Evolutionary conservation across 2,888 invertebrate species (phyloP).

Genomic region (Oxycera nigricornis): DNA sequence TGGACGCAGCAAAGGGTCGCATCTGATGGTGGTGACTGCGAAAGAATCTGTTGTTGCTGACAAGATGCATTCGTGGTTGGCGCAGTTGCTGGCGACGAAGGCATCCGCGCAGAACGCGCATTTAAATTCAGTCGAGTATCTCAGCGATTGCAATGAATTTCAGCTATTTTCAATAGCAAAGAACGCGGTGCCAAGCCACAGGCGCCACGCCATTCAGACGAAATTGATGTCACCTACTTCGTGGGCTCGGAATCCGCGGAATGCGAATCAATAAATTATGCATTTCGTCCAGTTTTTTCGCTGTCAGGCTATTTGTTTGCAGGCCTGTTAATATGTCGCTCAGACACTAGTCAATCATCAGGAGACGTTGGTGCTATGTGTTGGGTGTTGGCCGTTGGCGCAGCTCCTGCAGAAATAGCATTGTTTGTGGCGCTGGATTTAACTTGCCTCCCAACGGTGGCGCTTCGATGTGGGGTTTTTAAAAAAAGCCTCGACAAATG

Average conservation of each 20-base stretch:
- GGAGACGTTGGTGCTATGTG: background rate
- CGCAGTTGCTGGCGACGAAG: background rate
- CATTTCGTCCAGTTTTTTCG: background rate
- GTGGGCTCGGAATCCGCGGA: constrained; percentile 33
- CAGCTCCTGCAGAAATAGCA: background rate
- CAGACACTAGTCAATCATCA: constrained; percentile 21
- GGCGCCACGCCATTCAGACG: constrained; percentile 35
- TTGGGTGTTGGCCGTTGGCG: too few relatives aligned
- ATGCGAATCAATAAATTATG: constrained; percentile 22
- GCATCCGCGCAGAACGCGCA: background rate
- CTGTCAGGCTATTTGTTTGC: background rate
- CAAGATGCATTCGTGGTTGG: constrained; percentile 11
- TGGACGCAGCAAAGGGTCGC: background rate
- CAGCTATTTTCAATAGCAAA: constrained; percentile 36
- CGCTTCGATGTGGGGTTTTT: too few relatives aligned
- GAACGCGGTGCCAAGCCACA: constrained; percentile 5
- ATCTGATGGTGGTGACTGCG: background rate
- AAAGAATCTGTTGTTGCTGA: background rate
- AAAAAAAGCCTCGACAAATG: too few relatives aligned
- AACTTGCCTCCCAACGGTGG: background rate
- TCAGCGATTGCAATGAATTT: constrained; percentile 31
- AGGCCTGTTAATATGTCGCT: constrained; percentile 6
- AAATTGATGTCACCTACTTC: constrained; percentile 39
- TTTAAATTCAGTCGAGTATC: constrained; percentile 35
- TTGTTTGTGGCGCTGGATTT: background rate